These are phyloP conservation scores for Parapsyche elsis DNA, from an alignment of 1,140 invertebrate genomes.

Conservation along the genomic window DNA sequence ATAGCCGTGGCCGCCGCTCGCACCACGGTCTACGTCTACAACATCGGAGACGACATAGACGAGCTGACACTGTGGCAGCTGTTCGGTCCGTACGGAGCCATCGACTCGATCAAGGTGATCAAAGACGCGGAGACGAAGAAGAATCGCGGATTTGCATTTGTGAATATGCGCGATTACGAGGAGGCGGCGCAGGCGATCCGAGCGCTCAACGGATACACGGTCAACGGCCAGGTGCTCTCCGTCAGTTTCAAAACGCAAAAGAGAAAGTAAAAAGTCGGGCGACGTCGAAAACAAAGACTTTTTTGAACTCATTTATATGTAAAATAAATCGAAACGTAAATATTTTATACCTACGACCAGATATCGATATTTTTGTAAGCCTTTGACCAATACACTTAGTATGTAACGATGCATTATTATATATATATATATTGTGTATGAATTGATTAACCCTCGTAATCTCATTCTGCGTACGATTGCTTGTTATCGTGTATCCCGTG, in stretches of 20 bases:
- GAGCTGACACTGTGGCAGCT: conserved; percentile 99
- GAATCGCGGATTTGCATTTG: conserved; percentile 99
- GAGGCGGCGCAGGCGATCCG: conserved; percentile 97
- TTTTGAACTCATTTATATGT: not conserved
- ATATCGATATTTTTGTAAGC: conserved; percentile 3
- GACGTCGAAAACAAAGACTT: not conserved
- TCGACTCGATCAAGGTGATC: conserved; percentile 98
- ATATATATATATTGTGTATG: too few relatives aligned
- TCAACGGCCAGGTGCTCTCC: conserved; percentile 97
- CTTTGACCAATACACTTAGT: not conserved
- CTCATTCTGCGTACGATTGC: too few relatives aligned
- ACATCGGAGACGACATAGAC: conserved; percentile 97
- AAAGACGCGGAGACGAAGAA: conserved; percentile 98
- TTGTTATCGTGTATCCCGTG: too few relatives aligned
- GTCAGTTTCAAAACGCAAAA: conserved; percentile 98
- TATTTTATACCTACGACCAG: not conserved
- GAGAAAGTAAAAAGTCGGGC: conserved; percentile 59
- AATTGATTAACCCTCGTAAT: too few relatives aligned
- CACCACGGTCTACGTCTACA: conserved; percentile 84
- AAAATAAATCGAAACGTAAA: not conserved
- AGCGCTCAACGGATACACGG: conserved; percentile 96
- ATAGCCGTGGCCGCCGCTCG: conserved; percentile 56
- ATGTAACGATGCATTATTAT: too few relatives aligned
- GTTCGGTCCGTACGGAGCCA: conserved; percentile 98
- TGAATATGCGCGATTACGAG: conserved; percentile 99